Conservation (phyloP, 23 tunicate species). For the Aplidium turbinatum region DNA sequence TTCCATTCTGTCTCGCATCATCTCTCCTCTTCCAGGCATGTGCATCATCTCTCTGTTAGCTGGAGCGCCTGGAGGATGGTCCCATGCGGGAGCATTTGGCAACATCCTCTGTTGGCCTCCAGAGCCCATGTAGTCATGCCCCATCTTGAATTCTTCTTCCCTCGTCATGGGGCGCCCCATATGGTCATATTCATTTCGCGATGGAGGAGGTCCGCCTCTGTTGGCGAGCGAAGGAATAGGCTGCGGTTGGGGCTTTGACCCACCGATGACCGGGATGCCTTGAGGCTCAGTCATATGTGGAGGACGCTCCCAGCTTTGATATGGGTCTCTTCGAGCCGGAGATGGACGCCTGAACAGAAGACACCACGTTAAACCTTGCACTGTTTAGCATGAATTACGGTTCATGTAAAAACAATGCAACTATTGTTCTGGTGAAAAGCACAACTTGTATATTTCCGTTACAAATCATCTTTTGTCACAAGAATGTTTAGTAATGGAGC, state of each 20-base stretch:
- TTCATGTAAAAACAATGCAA: too few relatives aligned
- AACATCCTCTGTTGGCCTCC: conserved; percentile 17
- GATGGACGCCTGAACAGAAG: conserved; percentile 33
- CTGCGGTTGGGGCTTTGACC: conserved; percentile 57
- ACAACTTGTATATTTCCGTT: too few relatives aligned
- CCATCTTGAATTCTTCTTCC: conserved; percentile 36
- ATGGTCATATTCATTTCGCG: conserved; percentile 30
- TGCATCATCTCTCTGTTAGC: too few relatives aligned
- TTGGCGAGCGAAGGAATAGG: conserved; percentile 82
- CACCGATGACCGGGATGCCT: conserved; percentile 91
- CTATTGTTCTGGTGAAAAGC: too few relatives aligned
- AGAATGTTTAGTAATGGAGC: too few relatives aligned
- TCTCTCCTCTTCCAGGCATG: too few relatives aligned
- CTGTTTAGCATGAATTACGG: too few relatives aligned
- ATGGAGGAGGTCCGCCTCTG: conserved; percentile 27
- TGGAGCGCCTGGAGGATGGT: neutral
- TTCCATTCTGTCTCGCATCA: too few relatives aligned
- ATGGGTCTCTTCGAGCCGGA: conserved; percentile 25
- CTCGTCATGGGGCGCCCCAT: conserved; percentile 30
- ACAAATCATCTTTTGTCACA: too few relatives aligned
- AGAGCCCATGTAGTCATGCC: conserved; percentile 2
- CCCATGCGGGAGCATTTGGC: conserved; percentile 15
- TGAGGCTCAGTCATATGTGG: conserved; percentile 63
- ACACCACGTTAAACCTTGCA: too few relatives aligned
- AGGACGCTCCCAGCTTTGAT: conserved; percentile 36